Evolutionary conservation across 2,888 invertebrate genomes (phyloP), one percentile per base, ranked within the genome.

Genomic region (Imbricaverruca yamaguchii): DNA sequence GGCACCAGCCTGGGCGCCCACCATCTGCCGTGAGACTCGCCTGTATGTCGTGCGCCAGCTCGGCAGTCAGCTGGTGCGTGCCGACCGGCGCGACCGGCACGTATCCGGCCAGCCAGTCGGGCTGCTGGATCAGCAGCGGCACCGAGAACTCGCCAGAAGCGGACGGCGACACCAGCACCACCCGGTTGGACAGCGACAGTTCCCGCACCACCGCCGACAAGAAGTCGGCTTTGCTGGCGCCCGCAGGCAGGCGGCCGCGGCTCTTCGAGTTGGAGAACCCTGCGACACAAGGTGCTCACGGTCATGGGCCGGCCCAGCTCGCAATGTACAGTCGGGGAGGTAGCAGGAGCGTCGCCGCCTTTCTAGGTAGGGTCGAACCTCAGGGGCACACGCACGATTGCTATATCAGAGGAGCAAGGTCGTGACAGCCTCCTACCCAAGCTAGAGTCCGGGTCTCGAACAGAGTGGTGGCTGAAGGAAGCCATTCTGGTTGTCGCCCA

Each of bases 101-200:
- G 82, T 85, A 83, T 18, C 83, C 84, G 56, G 39, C 80, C n/a
- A 83, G 80, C 39, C 53, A 80, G 25, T 80, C 61, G 56, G 81
- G 86, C 67, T 87, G 83, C 61, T 85, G 84, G 82, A 87, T 85
- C 57, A 89, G 81, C 84, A 86, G 88, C 2, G 88, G 88, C 53
- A 89, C 84, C 11, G 88, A 85, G 84, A 86, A 89, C 9, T 83
- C 81, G 6, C 89, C 89, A 84, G 88, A 88, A 88, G 89, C 88
- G 4, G 89, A 89, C 0, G 89, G 89, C 78, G 87, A 87, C 8
- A 89, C 86, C 25, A 89, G 84, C 7, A 89, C 87, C 23, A 80
- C 57, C 39, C 56, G 63, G 21, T 21, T 55, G 39, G 56, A 55
- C 11, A 53, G 56, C 12, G 10, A 3, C 25, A 81, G 80, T 23